Evolutionary conservation across 1,140 invertebrate genomes (phyloP), one percentile per base, ranked within the genome.

Genomic region (Sycobia sp.): DNA sequence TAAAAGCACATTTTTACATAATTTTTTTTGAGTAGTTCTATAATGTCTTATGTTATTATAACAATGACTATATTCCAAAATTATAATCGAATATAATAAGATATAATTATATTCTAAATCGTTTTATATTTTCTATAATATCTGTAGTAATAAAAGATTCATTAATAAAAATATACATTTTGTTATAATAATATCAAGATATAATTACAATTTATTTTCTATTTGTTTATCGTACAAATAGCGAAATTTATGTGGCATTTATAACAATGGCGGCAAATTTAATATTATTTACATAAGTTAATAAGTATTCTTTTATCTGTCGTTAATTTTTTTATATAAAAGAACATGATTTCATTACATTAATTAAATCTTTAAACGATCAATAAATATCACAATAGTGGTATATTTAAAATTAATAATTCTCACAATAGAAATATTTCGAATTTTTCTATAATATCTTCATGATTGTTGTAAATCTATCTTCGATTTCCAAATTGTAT

Each of bases 121-220:
- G n/a, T n/a, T n/a, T n/a, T n/a, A n/a, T n/a, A n/a, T n/a, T n/a
- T n/a, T n/a, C n/a, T n/a, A n/a, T n/a, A n/a, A n/a, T n/a, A n/a
- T n/a, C n/a, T n/a, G n/a, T n/a, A n/a, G n/a, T n/a, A n/a, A n/a
- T n/a, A n/a, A n/a, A n/a, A n/a, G n/a, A n/a, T n/a, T n/a, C n/a
- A n/a, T n/a, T n/a, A n/a, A 27, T 54, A 54, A 22, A 41, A 41
- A 43, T 43, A n/a, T 18, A 16, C 16, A 16, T 11, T 55, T 13
- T 1, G 1, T 14, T 29, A n/a, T 41, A 16, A 58, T 13, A 34
- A 11, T 57, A 46, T 50, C 23, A 60, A 60, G 51, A 53, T 60
- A 53, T 32, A 20, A 47, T 41, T 43, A 10, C 0, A 43, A n/a
- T 57, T 57, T 46, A 44, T 34, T 58, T 13, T 25, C 13, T 23